Conservation (phyloP, 2,113 vertebrate species). For the Pterocles orientalis region DNA sequence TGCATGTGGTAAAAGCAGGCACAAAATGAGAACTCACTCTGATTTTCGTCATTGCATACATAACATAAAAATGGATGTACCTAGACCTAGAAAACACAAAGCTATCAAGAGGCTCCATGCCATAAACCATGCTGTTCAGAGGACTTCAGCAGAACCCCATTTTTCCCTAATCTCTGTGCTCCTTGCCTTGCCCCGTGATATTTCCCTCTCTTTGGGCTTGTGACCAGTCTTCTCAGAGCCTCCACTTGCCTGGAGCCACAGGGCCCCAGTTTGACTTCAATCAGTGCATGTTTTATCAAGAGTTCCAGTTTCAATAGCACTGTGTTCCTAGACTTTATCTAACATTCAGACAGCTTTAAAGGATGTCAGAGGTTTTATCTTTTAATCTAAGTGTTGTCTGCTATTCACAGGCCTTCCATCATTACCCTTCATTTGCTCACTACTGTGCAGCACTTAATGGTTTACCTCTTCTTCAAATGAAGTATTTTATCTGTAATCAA, state of each 20-base stretch:
- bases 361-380: not conserved
- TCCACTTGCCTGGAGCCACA: not conserved
- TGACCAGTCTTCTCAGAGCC: not conserved
- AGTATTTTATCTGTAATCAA: not conserved
- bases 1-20: not conserved
- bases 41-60: not conserved
- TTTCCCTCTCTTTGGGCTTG: not conserved
- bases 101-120: not conserved
- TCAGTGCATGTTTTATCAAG: not conserved
- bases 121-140: not conserved
- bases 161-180: not conserved
- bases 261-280: not conserved
- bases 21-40: not conserved
- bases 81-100: not conserved
- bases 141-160: not conserved
- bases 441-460: not conserved
- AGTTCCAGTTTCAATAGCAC: not conserved
- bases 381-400: not conserved
- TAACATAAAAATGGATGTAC: not conserved
- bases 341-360: not conserved
- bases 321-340: not conserved
- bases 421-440: not conserved
- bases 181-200: not conserved
- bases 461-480: not conserved
- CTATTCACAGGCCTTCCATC: not conserved